Base-by-base conservation (phyloP, 2,888 invertebrate genomes). In the Yponomeuta plumbellus region DNA sequence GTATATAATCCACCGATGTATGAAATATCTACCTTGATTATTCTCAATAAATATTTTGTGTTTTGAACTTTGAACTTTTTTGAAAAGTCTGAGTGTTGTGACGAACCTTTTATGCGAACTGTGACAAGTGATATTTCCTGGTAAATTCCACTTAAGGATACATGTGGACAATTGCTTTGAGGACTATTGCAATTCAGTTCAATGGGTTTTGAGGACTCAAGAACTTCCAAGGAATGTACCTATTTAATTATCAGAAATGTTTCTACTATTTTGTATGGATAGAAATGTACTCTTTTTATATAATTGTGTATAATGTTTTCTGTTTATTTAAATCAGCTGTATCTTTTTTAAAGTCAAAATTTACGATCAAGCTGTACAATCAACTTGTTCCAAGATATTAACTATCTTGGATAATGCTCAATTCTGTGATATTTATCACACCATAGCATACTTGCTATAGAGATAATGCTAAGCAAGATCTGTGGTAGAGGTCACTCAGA, bases 21-120 rank as follows among this genome's bases (percentile, higher is more conserved):
- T 78, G 84, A 73, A 59, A 59, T 21, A 80, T 80, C 78, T 34
- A 44, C 61, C 40, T 61, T 81, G 74, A 79, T 85, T 79, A 81
- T 81, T 80, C 70, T 73, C 80, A 88, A 87, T 86, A 87, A 88
- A 86, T 80, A 77, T 79, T 52, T 81, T 90, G 88, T 89, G 88
- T 84, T 84, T 61, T 79, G 86, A 89, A 90, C 90, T 87, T 83
- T 86, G 88, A 88, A 91, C 90, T 90, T 90, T 89, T 85, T 85
- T 75, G 74, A 80, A 79, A 81, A 76, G 76, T 71, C 71, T 77
- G 71, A 80, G 87, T 89, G 86, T 83, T 86, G 90, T 89, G 88
- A 80, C 80, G 83, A 84, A 86, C 84, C 76, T 69, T 76, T 68
- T 73, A 34, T 40, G 52, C 62, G 39, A 39, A 61, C 65, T 67